Conservation (phyloP, 2,797 vertebrate species). For the Cottoperca gobio region DNA sequence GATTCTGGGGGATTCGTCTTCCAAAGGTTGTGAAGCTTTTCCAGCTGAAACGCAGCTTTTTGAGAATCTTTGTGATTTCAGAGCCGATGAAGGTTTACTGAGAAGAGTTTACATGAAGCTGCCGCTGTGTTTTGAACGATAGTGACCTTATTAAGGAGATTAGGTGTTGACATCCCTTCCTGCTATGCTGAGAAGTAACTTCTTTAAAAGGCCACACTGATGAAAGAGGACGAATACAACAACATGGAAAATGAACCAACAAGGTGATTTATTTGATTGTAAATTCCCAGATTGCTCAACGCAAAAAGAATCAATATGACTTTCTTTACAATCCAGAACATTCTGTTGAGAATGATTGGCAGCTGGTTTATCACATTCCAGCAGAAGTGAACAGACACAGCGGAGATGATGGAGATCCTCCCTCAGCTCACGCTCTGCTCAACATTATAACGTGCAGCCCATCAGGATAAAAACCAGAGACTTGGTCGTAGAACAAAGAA, state of each 20-base stretch:
- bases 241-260: background rate
- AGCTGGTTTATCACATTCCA: constrained; percentile 17
- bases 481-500: constrained; percentile 48
- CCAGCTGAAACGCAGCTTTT: background rate
- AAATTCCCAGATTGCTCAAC: background rate
- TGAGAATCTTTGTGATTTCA: background rate
- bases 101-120: background rate
- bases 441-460: constrained; percentile 50
- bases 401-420: constrained; percentile 12
- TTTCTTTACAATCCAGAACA: background rate
- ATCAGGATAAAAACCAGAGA: constrained; percentile 47
- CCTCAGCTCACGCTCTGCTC: background rate
- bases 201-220: background rate
- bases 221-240: too few species aligned
- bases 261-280: background rate
- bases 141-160: background rate
- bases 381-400: constrained; percentile 31
- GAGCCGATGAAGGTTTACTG: background rate
- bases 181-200: background rate
- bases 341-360: constrained; percentile 5
- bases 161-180: too few species aligned
- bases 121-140: background rate
- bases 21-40: background rate
- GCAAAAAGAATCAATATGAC: background rate
- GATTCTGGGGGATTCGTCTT: background rate